phyloP scores from a whole-genome alignment of 2,113 vertebrate species.

The Cololabis saira region DNA sequence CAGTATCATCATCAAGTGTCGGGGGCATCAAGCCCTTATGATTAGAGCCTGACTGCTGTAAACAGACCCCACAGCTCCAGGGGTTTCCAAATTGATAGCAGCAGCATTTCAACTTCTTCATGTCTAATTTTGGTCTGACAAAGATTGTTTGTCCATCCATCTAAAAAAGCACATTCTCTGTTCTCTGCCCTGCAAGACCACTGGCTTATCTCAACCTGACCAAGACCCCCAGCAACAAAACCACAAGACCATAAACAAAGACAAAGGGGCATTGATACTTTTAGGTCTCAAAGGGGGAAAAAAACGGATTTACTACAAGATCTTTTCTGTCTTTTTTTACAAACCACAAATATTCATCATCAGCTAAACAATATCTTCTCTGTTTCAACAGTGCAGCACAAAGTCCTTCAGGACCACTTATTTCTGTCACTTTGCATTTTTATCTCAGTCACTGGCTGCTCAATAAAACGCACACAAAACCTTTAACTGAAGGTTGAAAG shows the following conservation, averaged over 20 bases:
- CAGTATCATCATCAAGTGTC: conserved; percentile 19
- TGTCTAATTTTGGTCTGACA: conserved; percentile 1
- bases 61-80: conserved; percentile 45
- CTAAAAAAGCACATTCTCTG: not conserved
- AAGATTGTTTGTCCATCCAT: not conserved
- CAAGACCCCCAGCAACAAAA: not conserved
- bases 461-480: not conserved
- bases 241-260: not conserved
- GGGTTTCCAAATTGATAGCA: conserved; percentile 16
- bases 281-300: not conserved
- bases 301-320: not conserved
- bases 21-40: conserved; percentile 41
- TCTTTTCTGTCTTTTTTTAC: not conserved
- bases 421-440: not conserved
- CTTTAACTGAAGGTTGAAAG: not conserved
- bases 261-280: conserved; percentile 4
- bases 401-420: not conserved
- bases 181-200: not conserved
- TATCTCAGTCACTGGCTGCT: not conserved
- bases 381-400: not conserved
- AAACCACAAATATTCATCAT: conserved; percentile 2
- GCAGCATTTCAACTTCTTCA: conserved; percentile 3
- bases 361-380: not conserved
- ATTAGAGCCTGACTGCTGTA: conserved; percentile 36
- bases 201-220: not conserved